Evolutionary conservation across 2,797 vertebrate species (phyloP), one percentile per base, ranked within the genome.

Genomic region (Enteromius afrohamiltoni): DNA sequence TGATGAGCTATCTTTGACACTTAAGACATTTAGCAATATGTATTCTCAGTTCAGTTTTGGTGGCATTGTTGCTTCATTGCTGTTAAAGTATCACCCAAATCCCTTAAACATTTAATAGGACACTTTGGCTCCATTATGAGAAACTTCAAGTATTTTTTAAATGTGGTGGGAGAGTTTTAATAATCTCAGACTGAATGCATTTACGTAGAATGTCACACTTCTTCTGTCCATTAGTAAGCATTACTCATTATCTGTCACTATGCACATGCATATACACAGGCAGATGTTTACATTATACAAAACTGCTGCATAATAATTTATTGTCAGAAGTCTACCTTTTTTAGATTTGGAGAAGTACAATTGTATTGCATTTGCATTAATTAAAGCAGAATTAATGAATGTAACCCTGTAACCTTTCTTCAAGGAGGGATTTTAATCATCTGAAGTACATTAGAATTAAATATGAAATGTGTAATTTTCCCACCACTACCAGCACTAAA

Each of bases 251-350:
- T 58, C 7, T 4, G 31, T 17, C 73, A 75, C 71, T 34, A 5
- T 75, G 29, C 23, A 29, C 17, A 47, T 71, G 1, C 40, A 71
- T 29, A 70, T 47, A n/a, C 19, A 75, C 2, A 58, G 11, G 49
- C 51, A 55, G 51, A 75, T 75, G 51, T 58, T 76, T 76, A 76
- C 31, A 40, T 40, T 58, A 23, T 58, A 21, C 51, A 40, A 17
- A 68, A 16, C 23, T 42, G 13, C 51, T 26, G 34, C 9, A 58
- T 76, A 58, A 58, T 40, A 0, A n/a, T 76, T 76, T 76, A 58
- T 76, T 76, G n/a, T 58, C 53, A 60, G 74, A 26, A 4, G 34
- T 42, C 1, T 37, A n/a, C 13, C 13, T 21, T 51, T 73, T 75
- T 76, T 53, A 14, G 21, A 17, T 26, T 6, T 14, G 11, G 21